Base-by-base conservation (phyloP, 2,113 vertebrate species). In the Typhlomys cinereus region DNA sequence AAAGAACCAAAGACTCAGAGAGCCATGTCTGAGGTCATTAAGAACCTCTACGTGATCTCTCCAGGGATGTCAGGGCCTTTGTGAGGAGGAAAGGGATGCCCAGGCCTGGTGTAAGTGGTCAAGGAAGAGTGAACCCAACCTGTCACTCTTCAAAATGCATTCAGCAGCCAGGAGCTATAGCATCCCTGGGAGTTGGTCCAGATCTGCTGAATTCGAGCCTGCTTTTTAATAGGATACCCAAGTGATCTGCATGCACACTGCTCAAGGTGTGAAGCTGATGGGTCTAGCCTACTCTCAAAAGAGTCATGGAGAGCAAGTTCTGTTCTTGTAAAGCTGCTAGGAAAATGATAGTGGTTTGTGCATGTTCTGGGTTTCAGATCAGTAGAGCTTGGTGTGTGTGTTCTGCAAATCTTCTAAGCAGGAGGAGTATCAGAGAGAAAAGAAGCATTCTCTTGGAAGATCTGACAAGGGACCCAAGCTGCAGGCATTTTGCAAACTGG, bases 211-310 rank as follows among this genome's bases (percentile, higher is more conserved):
- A 17, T 34, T 66, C 5, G 18, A 46, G 52, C n/a, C 61, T 44
- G 36, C 20, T 0, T 76, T 54, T 78, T 29, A 70, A 1, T 34
- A 23, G 29, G 36, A 21, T 36, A 61, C n/a, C 48, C 27, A 3
- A 20, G 61, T 21, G 31, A 74, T 23, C 27, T 29, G 2, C 9
- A 29, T 3, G 57, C n/a, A 12, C 3, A 3, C 59, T 11, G 17
- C 1, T 3, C 11, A 0, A 7, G 7, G 15, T 64, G 5, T 62
- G 52, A 59, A 41, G 21, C 36, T 11, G 0, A 0, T 6, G 4
- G 18, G 36, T 39, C 29, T 15, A 57, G 34, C 75, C 41, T 5
- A 7, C 34, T 86, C 34, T 86, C 39, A 2, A 39, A 8, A 25
- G 21, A 70, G 18, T 46, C 29, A 64, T 57, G 27, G 64, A 80